Percentiles rank a stretch among this genome's conserved stretches.
Evolutionary conservation across 2,113 vertebrate genomes (phyloP).

Genomic region (Zosterops hypoxanthus): DNA sequence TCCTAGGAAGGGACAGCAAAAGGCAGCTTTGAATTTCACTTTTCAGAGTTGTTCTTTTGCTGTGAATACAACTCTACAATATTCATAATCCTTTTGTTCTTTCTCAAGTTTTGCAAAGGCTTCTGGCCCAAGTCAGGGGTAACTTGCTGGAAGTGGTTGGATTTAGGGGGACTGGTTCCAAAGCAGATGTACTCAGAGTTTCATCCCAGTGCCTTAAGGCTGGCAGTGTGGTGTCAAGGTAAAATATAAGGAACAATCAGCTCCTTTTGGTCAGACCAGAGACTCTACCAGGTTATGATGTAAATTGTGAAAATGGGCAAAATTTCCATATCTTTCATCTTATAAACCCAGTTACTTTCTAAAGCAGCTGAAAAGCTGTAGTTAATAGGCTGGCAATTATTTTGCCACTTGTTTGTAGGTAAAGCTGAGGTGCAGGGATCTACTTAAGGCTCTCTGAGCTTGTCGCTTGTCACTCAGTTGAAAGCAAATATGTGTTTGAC

Average conservation of each 20-base stretch:
- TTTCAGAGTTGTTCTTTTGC: neutral
- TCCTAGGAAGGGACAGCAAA: neutral
- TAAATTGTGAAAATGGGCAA: neutral
- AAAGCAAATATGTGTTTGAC: neutral
- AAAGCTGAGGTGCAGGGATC: neutral
- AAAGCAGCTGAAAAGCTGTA: neutral
- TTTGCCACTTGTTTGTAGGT: neutral
- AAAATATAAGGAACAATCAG: neutral
- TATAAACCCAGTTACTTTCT: neutral
- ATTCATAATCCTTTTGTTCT: neutral
- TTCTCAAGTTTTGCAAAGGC: neutral
- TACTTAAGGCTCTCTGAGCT: neutral
- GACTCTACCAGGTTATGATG: neutral
- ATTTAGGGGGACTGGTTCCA: neutral
- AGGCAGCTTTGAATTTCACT: neutral
- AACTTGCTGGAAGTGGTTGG: neutral
- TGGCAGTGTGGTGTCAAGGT: accelerated
- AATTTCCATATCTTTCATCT: neutral
- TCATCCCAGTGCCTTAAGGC: neutral
- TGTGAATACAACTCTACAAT: neutral
- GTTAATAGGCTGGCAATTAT: neutral
- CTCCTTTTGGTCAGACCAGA: neutral
- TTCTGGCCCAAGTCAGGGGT: neutral
- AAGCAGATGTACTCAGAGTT: neutral
- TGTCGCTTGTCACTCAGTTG: neutral